A percentile compares a stretch with the other conserved stretches of the same genome.
phyloP scores from a whole-genome alignment of 2,113 vertebrate genomes.

The Heteronetta atricapilla region DNA sequence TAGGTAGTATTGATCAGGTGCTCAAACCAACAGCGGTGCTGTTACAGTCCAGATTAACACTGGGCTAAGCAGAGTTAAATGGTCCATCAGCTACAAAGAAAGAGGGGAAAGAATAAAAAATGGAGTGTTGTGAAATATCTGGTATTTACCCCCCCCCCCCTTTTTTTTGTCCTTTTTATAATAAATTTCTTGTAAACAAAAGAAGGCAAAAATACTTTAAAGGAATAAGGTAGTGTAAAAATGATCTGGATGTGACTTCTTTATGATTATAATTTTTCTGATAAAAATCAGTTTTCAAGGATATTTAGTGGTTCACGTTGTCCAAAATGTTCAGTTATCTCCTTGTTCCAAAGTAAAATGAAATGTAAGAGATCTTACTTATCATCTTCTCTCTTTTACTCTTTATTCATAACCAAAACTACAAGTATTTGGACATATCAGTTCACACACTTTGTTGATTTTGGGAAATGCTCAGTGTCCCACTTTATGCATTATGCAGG shows the following conservation, averaged over 20 bases:
- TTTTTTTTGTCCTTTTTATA: background rate
- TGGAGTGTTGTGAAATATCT: background rate
- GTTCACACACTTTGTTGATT: background rate
- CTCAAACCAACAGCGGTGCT: background rate
- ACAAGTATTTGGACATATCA: background rate
- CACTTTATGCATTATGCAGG: rapidly evolving
- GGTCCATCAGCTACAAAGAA: background rate
- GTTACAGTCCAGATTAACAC: background rate
- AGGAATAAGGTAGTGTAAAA: background rate
- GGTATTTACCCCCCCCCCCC: background rate
- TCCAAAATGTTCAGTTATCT: background rate
- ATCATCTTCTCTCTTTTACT: background rate
- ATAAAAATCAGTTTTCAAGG: background rate
- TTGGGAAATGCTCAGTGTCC: background rate
- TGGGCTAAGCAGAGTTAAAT: background rate
- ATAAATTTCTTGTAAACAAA: background rate
- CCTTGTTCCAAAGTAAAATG: background rate
- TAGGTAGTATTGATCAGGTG: background rate
- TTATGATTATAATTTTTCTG: background rate
- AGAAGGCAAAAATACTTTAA: background rate
- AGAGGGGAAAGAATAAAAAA: background rate
- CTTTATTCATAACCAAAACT: background rate
- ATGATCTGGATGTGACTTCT: background rate
- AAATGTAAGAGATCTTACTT: background rate
- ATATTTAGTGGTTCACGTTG: background rate